Percentiles rank a stretch among this genome's conserved stretches.
phyloP scores from a whole-genome alignment of 2,797 vertebrate species.

The Discoglossus pictus region DNA sequence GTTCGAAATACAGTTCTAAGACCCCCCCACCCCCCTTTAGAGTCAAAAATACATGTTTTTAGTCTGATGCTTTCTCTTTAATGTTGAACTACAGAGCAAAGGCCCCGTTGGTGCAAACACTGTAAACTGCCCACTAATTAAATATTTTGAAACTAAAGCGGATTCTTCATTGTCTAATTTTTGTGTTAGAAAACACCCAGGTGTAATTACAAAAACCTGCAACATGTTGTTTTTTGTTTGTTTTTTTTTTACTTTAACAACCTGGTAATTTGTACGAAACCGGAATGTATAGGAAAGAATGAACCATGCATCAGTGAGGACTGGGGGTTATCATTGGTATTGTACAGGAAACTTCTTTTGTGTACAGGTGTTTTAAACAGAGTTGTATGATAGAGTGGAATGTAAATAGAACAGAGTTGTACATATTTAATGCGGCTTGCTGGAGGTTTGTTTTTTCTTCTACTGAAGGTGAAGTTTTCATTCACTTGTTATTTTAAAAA shows the following conservation, averaged over 20 bases:
- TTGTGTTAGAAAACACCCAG: too few species aligned
- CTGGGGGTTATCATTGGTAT: slow-evolving; percentile 36
- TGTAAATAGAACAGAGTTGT: slow-evolving; percentile 84
- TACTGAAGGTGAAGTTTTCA: slow-evolving; percentile 68
- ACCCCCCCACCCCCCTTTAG: too few species aligned
- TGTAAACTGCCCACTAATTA: too few species aligned
- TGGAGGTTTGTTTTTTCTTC: slow-evolving; percentile 72
- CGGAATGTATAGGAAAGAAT: slow-evolving; percentile 46
- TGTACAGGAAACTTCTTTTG: slow-evolving; percentile 65
- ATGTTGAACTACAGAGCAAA: too few species aligned
- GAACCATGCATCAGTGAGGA: slow-evolving; percentile 11
- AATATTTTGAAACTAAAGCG: too few species aligned
- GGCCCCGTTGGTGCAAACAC: too few species aligned
- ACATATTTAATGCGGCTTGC: slow-evolving; percentile 84
- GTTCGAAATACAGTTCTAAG: too few species aligned
- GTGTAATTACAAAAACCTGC: slow-evolving; percentile 2
- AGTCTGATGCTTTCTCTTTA: too few species aligned
- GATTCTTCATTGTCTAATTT: too few species aligned
- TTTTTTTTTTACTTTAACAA: not conserved
- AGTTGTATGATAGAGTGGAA: slow-evolving; percentile 77
- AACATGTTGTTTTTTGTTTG: not conserved
- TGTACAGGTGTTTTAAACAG: slow-evolving; percentile 63
- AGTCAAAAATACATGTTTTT: too few species aligned
- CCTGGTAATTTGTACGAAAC: slow-evolving; percentile 57
- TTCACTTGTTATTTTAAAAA: slow-evolving; percentile 76